These are phyloP conservation scores for Bathynomus jamesi DNA, from an alignment of 1,140 invertebrate species.

Conservation along the genomic window DNA sequence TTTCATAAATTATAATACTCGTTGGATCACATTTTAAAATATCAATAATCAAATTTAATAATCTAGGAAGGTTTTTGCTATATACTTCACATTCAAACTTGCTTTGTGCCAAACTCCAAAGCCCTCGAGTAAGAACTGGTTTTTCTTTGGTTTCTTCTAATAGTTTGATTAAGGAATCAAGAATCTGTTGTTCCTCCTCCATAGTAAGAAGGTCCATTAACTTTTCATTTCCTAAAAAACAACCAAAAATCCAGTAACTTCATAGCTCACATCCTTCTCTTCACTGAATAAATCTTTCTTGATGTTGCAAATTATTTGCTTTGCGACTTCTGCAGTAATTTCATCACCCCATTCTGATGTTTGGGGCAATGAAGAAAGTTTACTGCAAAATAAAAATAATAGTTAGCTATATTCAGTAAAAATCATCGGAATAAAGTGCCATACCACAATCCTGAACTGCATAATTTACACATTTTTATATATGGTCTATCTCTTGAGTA, in stretches of 20 bases:
- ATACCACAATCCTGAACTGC: no score
- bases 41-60: constrained; percentile 15
- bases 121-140: constrained; percentile 14
- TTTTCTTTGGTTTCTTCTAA: constrained; percentile 22
- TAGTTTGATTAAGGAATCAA: constrained; percentile 13
- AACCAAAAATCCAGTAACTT: constrained; percentile 19
- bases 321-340: constrained; percentile 1
- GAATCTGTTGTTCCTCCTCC: background rate
- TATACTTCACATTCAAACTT: constrained; percentile 17
- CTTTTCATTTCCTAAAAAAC: constrained; percentile 18
- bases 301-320: constrained; percentile 12
- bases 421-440: no score
- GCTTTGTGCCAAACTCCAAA: constrained; percentile 27
- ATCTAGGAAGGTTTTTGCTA: constrained; percentile 1
- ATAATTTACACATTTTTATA: no score
- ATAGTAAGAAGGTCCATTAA: constrained; percentile 6
- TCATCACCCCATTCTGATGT: constrained; percentile 12
- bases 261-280: constrained; percentile 9
- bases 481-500: no score
- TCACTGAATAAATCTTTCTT: constrained; percentile 19
- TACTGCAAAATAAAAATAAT: constrained; percentile 10
- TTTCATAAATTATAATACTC: constrained; percentile 13
- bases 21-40: constrained; percentile 19
- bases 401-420: background rate
- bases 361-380: background rate